Conservation (phyloP, 2,113 vertebrate genomes). For the Suncus etruscus region DNA sequence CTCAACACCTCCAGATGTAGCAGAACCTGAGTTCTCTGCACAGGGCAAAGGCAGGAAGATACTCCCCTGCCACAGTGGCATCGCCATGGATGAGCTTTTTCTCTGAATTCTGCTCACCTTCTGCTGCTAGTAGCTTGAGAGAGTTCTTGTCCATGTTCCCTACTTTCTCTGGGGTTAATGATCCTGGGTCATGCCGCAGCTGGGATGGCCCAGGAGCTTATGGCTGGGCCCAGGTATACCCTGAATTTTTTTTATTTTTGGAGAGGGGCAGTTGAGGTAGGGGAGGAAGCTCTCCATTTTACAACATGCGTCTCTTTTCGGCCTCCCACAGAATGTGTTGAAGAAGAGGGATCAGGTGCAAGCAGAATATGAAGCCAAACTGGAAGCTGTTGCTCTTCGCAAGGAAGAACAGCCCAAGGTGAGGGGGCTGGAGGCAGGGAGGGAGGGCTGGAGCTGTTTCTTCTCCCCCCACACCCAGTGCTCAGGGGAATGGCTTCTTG, state of each 20-base stretch:
- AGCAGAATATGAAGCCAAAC: slow-evolving; percentile 96
- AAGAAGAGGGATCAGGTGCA: slow-evolving; percentile 98
- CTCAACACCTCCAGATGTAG: not conserved
- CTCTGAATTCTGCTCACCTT: not conserved
- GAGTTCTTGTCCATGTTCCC: not conserved
- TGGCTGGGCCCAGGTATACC: not conserved
- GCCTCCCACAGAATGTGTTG: slow-evolving; percentile 91
- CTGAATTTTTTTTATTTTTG: too few species aligned
- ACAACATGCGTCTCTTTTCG: slow-evolving; percentile 59
- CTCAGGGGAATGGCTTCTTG: too few species aligned
- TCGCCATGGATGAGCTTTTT: not conserved
- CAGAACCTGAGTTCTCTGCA: not conserved
- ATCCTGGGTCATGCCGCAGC: fast-evolving
- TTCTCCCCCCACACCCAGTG: too few species aligned
- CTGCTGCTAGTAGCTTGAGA: not conserved
- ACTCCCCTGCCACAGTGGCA: not conserved
- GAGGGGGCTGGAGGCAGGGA: slow-evolving; percentile 67
- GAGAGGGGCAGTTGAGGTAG: not conserved
- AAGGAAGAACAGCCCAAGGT: slow-evolving; percentile 96
- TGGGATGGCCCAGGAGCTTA: not conserved
- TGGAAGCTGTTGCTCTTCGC: slow-evolving; percentile 93
- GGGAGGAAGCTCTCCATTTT: not conserved
- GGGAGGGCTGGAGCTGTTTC: too few species aligned
- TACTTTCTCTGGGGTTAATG: not conserved
- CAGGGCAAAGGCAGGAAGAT: fast-evolving